phyloP scores from a whole-genome alignment of 2,797 vertebrate species.

The Sebastes vulpes region DNA sequence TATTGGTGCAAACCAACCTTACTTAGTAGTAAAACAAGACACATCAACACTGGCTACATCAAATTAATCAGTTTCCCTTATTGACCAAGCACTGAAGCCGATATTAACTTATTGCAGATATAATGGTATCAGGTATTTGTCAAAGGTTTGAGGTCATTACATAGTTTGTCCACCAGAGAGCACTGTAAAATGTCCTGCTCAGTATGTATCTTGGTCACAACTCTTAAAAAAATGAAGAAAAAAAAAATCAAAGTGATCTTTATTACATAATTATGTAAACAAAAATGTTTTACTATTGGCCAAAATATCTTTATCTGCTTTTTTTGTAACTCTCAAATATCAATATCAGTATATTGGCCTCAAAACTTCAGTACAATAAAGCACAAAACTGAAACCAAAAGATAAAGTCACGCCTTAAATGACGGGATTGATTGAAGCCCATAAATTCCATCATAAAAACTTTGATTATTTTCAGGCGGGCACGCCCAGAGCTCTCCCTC shows the following conservation, averaged over 20 bases:
- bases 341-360: neutral
- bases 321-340: neutral
- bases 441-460: conserved; percentile 24
- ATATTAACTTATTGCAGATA: neutral
- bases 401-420: neutral
- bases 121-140: neutral
- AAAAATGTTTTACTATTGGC: too few species aligned
- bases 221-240: too few species aligned
- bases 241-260: neutral
- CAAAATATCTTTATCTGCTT: neutral
- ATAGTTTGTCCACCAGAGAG: neutral
- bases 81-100: neutral
- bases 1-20: neutral
- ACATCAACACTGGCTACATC: neutral
- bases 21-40: neutral
- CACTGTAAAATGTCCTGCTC: neutral
- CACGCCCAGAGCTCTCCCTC: neutral
- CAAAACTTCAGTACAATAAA: neutral
- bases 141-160: neutral
- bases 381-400: neutral
- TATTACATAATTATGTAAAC: neutral
- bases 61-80: neutral
- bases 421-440: neutral
- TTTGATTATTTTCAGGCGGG: neutral
- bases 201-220: too few species aligned